A percentile compares a stretch with the other conserved stretches of the same genome.
Evolutionary conservation across 2,113 vertebrate species (phyloP).

Genomic region (Pomatorhinus ruficollis): DNA sequence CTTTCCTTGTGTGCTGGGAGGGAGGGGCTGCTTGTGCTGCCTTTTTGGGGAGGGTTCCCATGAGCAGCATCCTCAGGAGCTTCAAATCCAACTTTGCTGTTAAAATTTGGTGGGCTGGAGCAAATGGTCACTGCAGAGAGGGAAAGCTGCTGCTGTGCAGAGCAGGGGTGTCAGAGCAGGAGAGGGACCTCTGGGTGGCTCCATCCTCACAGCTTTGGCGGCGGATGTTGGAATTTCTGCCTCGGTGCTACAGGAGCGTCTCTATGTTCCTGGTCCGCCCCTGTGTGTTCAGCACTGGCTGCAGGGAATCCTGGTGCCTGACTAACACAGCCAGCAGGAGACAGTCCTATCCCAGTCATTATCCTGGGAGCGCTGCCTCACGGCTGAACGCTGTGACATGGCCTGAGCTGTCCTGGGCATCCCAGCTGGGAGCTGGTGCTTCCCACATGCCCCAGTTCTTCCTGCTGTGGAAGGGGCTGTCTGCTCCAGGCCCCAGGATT

Average conservation of each 20-base stretch:
- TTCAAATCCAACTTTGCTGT: neutral
- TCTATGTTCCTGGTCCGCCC: neutral
- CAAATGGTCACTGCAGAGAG: neutral
- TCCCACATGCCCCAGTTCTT: fast-evolving
- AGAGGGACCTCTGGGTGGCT: conserved; percentile 33
- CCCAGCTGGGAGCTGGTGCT: neutral
- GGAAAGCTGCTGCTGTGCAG: neutral
- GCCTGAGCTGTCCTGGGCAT: neutral
- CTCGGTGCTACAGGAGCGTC: fast-evolving
- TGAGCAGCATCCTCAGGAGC: fast-evolving
- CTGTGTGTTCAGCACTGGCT: fast-evolving
- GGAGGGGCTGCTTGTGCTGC: neutral
- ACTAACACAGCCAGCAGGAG: neutral
- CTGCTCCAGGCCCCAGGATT: neutral
- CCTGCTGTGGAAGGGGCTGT: neutral
- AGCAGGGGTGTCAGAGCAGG: neutral
- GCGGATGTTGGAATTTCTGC: neutral
- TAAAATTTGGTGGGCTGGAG: neutral
- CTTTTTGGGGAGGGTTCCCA: neutral
- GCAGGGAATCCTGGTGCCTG: neutral
- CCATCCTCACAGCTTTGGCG: neutral
- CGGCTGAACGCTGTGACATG: fast-evolving
- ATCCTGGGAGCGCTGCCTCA: fast-evolving
- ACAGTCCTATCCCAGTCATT: neutral
- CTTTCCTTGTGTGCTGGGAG: neutral